Conservation (phyloP, 1,140 invertebrate species). For the Tetranychus cinnabarinus region DNA sequence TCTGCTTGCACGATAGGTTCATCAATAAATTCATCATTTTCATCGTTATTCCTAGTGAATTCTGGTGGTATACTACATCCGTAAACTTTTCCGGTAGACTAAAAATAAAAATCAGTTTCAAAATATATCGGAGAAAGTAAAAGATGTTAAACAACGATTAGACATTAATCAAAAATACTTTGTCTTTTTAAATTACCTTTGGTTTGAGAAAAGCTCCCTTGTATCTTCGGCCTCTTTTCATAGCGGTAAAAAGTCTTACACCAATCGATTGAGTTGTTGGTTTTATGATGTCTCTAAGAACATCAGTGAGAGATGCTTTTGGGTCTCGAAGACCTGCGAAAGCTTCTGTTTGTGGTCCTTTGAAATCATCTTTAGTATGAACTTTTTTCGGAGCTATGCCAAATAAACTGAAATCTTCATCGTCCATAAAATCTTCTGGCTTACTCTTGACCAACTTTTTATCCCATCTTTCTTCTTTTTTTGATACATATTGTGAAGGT, state of each 20-base stretch:
- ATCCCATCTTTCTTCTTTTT: slow-evolving; percentile 18
- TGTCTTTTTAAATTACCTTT: not conserved
- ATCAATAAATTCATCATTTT: slow-evolving; percentile 13
- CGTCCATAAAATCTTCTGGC: slow-evolving; percentile 94
- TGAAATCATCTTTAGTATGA: slow-evolving; percentile 48
- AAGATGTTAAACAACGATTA: not conserved
- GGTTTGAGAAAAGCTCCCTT: slow-evolving; percentile 18
- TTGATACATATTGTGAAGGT: slow-evolving; percentile 68
- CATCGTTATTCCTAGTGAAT: slow-evolving; percentile 9
- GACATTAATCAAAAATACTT: not conserved
- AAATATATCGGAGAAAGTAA: not conserved
- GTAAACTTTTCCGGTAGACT: slow-evolving; percentile 28
- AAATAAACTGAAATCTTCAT: slow-evolving; percentile 81
- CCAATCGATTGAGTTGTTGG: slow-evolving; percentile 64
- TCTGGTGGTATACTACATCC: slow-evolving; percentile 36
- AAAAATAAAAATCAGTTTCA: no score
- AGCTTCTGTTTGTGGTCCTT: slow-evolving; percentile 11
- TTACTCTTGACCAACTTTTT: slow-evolving; percentile 24
- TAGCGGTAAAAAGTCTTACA: slow-evolving; percentile 51
- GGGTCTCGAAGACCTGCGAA: slow-evolving; percentile 14
- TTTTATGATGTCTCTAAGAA: slow-evolving; percentile 44
- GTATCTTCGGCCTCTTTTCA: slow-evolving; percentile 31
- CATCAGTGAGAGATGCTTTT: slow-evolving; percentile 45
- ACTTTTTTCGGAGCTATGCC: slow-evolving; percentile 76
- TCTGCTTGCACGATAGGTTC: slow-evolving; percentile 10